Evolutionary conservation across 2,888 invertebrate species (phyloP), one percentile per base, ranked within the genome.

Genomic region (Apeira syringaria): DNA sequence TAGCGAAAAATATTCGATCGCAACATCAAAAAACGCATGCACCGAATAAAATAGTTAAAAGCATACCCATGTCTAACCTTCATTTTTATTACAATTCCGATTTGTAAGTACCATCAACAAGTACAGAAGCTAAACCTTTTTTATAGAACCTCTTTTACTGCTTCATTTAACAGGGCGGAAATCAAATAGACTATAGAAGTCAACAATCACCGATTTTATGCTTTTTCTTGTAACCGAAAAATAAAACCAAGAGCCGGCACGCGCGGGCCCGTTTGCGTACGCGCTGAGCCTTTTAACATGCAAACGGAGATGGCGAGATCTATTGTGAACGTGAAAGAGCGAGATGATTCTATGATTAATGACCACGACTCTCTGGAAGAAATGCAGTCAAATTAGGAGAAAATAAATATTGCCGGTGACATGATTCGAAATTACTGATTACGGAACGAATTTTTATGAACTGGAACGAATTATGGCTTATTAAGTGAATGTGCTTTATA

Each of bases 381-480:
- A 83, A 86, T 83, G 78, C 75, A 82, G 78, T 84, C 80, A 84
- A 87, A 86, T 88, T 86, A 83, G 78, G 68, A 80, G 80, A 81
- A 82, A 50, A 80, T 82, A 82, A 83, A 82, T 79, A 82, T 79
- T 59, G 68, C 62, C 56, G 62, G 58, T 64, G 64, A 74, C 73
- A 68, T 60, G 60, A 49, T 58, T 45, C 35, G 18, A 18, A 38
- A 59, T 61, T 10, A 13, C 20, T 31, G 32, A 29, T 41, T 37
- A 31, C 24, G 46, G 33, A 41, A 40, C 40, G 24, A 40, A 40
- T 36, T 17, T 31, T 17, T 20, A 27, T 26, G 34, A 27, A 28
- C 20, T 18, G 20, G 20, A 20, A 34, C 18, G 35, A 26, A 66
- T 35, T 18, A 26, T 4, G 18, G 35, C 18, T 35, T 34, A 34